These are phyloP conservation scores for Lasioglossum figueresi DNA, from an alignment of 2,888 invertebrate species.

Conservation along the genomic window DNA sequence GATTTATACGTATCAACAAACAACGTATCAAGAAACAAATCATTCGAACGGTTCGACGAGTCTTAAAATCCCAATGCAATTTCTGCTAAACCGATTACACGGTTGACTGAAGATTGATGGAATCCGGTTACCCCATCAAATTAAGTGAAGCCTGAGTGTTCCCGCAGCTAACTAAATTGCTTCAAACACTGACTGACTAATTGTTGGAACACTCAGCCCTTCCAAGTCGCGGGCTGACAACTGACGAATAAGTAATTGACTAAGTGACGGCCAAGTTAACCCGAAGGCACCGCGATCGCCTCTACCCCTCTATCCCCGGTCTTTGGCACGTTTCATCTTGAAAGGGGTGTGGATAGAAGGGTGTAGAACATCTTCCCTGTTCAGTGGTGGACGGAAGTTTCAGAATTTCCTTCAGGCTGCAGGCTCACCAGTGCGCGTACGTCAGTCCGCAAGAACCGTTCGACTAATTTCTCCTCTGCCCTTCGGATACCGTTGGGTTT, in stretches of 20 bases:
- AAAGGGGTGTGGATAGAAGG: not conserved
- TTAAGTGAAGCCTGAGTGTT: constrained; percentile 18
- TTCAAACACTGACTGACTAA: constrained; percentile 23
- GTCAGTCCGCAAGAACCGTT: constrained; percentile 8
- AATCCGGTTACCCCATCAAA: constrained; percentile 22
- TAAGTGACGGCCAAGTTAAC: constrained; percentile 25
- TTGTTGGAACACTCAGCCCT: constrained; percentile 12
- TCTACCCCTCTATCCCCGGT: not conserved
- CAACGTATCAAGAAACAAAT: not conserved
- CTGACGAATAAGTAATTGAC: constrained; percentile 23
- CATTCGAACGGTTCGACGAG: not conserved
- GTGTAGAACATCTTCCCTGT: not conserved
- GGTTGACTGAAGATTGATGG: constrained; percentile 8
- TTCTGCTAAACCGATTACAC: constrained; percentile 13
- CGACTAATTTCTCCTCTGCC: constrained; percentile 12
- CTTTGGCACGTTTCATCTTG: not conserved
- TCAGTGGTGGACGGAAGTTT: constrained; percentile 18
- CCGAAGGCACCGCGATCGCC: constrained; percentile 16
- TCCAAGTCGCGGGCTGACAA: constrained; percentile 3
- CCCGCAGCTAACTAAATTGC: constrained; percentile 19
- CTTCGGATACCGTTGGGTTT: not conserved
- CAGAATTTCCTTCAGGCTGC: constrained; percentile 9
- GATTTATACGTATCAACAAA: not conserved
- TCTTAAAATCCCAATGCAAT: not conserved
- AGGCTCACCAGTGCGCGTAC: not conserved